Evolutionary conservation across 2,888 invertebrate species (phyloP).

Genomic region (Sipunculus nudus): DNA sequence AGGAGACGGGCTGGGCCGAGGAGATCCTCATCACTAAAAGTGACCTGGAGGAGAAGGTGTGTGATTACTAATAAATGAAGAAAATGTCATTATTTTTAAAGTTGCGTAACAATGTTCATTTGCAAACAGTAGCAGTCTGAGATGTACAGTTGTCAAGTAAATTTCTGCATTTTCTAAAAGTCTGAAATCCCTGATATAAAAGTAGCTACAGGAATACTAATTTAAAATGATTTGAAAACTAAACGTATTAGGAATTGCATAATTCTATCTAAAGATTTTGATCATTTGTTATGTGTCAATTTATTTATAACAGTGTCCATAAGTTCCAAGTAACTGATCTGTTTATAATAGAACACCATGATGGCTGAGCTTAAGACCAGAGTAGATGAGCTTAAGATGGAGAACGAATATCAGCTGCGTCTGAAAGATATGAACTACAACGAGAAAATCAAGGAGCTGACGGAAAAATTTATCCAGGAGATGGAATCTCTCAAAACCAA

Average conservation of each 20-base stretch:
- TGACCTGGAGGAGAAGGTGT: slow-evolving; percentile 83
- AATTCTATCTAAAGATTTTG: no score
- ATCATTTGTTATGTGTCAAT: no score
- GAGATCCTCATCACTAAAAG: slow-evolving; percentile 83
- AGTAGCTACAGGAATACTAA: no score
- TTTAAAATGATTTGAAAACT: no score
- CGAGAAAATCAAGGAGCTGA: slow-evolving; percentile 83
- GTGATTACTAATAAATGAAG: neutral
- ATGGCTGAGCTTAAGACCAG: slow-evolving; percentile 77
- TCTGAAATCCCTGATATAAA: no score
- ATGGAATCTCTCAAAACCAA: slow-evolving; percentile 80
- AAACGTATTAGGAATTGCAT: no score
- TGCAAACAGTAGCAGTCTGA: no score
- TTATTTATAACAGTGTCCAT: no score
- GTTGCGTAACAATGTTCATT: neutral
- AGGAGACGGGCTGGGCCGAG: slow-evolving; percentile 79
- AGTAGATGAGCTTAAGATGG: slow-evolving; percentile 85
- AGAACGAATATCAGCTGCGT: slow-evolving; percentile 85
- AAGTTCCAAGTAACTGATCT: no score
- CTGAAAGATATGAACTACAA: slow-evolving; percentile 80
- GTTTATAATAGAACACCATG: slow-evolving; percentile 65
- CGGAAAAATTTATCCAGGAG: slow-evolving; percentile 82
- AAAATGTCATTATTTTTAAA: neutral
- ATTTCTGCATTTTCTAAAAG: no score
- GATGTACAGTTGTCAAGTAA: no score